These are phyloP conservation scores for Sebastiscus albofasciatus DNA, from an alignment of 2,797 vertebrate genomes.

Conservation along the genomic window DNA sequence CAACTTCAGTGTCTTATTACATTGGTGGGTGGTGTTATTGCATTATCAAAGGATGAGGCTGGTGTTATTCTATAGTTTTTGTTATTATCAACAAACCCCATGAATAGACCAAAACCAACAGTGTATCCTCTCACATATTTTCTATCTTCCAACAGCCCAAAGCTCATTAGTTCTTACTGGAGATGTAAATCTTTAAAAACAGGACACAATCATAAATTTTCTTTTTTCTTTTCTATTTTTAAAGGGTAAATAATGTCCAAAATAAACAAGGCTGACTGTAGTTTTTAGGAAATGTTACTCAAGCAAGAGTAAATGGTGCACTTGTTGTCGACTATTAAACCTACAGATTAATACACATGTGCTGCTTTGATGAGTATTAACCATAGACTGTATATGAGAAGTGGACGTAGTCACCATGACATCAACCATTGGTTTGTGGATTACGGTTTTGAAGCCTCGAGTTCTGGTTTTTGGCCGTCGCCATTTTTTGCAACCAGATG, in stretches of 20 bases:
- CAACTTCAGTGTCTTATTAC: conserved; percentile 45
- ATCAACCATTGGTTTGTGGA: too few species aligned
- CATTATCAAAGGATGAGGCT: conserved; percentile 25
- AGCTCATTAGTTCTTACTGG: background rate
- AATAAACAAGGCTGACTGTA: rapidly evolving
- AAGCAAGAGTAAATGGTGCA: background rate
- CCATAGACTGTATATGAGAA: too few species aligned
- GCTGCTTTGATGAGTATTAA: background rate
- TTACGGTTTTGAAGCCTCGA: rapidly evolving
- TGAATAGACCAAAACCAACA: background rate
- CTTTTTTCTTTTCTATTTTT: background rate
- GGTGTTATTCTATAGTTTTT: conserved; percentile 1
- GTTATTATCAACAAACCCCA: background rate
- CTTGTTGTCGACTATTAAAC: background rate
- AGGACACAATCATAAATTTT: background rate
- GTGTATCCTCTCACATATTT: background rate
- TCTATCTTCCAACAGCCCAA: background rate
- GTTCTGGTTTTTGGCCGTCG: too few species aligned
- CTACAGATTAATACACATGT: background rate
- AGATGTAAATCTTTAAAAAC: background rate
- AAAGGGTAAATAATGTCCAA: background rate
- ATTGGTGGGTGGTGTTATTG: conserved; percentile 22
- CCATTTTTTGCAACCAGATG: too few species aligned
- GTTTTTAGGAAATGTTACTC: background rate
- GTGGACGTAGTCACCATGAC: too few species aligned